Base-by-base conservation (phyloP, 2,113 vertebrate genomes). In the Halcyon malimbica region DNA sequence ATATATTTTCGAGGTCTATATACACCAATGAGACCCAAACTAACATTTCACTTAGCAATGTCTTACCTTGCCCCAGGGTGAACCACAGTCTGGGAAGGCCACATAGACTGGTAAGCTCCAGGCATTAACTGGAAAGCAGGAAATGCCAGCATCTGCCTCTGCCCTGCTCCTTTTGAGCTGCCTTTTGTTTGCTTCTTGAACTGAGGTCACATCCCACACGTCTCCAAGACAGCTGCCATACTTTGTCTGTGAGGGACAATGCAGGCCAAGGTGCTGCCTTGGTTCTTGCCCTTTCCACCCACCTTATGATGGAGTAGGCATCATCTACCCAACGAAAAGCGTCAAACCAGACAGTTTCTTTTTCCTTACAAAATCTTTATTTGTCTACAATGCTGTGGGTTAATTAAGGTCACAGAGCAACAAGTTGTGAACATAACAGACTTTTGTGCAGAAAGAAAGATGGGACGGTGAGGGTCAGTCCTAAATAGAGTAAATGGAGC, bases 121-220 rank as follows among this genome's bases (percentile, higher is more conserved):
- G 15, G 12, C 26, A 53, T 24, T 26, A 59, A 68, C 14, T 7
- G 48, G 39, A 54, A 69, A 65, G 35, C n/a, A 73, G 53, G 14
- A 17, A 84, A 41, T 20, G 37, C 25, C 20, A 87, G 8, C 8
- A 57, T 53, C 44, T 48, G 26, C 28, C 31, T 69, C 26, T 63
- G 48, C 20, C 5, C 24, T 64, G 44, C 5, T 63, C 25, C 25
- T 54, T 77, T 65, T 69, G 13, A 88, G 21, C 25, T 78, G n/a
- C 5, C 18, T 81, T 63, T 74, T 4, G 2, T 78, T 39, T 35
- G 19, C 4, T 29, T 10, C 5, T 20, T 57, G 44, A 76, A 29
- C 29, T 1, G 2, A n/a, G 31, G 24, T 60, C 25, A 35, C 0
- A 2, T 64, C 8, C 21, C 54, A 13, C 7, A 16, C 10, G 3